Base-by-base conservation (phyloP, 2,113 vertebrate genomes). In the Xenopus borealis region DNA sequence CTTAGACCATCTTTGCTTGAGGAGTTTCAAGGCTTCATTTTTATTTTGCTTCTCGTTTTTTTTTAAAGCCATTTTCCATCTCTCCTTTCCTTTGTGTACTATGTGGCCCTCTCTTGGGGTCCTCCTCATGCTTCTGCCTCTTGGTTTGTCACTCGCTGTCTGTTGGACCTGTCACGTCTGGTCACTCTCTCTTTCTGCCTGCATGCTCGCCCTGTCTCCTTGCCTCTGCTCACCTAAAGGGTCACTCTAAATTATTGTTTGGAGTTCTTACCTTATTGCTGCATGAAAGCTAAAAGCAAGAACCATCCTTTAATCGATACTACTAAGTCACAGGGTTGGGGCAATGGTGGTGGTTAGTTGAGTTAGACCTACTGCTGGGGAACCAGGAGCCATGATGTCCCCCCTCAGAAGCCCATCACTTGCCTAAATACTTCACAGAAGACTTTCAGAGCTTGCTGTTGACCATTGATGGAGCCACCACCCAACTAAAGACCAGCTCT, bases 191-290 rank as follows among this genome's bases (percentile, higher is more conserved):
- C 82, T 80, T 72, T 80, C 33, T 45, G 80, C 80, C 80, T 75
- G 71, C 79, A 83, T 87, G 85, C 85, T 86, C 78, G 80, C 81
- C 83, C 85, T 67, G 80, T 78, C 72, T 80, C 83, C 84, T 81
- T 82, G 78, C 81, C 81, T 82, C 79, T 65, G 47, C 82, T 82
- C 80, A 61, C 82, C 87, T 81, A 45, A 40, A 63, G 73, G 73
- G 73, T 33, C 73, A 69, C 58, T 57, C 20, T 68, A 61, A 68
- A 20, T 75, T 62, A 69, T 69, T 76, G 8, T 6, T 69, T 55
- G 66, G 66, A 47, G 63, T 69, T 66, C 23, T 63, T 52, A 75
- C 58, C 47, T 50, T 61, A 30, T 59, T 69, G 66, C 66, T 69
- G 66, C 73, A 76, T 69, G 73, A 63, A 50, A 44, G 59, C 73